Percentiles rank a stretch among this genome's conserved stretches.
These are phyloP conservation scores for Drosophila miranda DNA, from an alignment of 1,140 invertebrate species.

Conservation along the genomic window DNA sequence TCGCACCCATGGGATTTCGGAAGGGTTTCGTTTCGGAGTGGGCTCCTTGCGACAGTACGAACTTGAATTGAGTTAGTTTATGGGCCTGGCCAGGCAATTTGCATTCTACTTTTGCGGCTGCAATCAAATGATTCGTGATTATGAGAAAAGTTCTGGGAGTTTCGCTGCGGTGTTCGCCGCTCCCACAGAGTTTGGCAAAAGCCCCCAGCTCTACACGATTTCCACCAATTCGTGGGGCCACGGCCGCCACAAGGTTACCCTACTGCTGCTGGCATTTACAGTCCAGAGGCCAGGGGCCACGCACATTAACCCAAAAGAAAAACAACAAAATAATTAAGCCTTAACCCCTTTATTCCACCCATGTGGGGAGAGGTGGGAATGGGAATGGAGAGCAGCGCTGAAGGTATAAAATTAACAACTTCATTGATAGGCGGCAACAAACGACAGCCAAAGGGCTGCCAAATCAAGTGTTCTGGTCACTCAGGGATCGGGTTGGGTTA, in stretches of 20 bases:
- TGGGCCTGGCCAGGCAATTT: conserved; percentile 62
- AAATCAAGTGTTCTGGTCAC: conserved; percentile 53
- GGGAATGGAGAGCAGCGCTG: conserved; percentile 11
- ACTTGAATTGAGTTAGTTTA: conserved; percentile 17
- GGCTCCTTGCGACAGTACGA: no score
- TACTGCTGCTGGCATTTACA: neutral
- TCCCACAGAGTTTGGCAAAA: no score
- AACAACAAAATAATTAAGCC: conserved; percentile 57
- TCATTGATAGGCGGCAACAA: conserved; percentile 64
- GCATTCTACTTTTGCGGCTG: conserved; percentile 37
- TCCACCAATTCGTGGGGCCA: no score
- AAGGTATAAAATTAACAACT: conserved; percentile 77
- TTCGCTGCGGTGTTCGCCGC: neutral
- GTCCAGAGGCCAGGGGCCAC: neutral
- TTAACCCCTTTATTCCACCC: conserved; percentile 10
- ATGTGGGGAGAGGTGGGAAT: neutral
- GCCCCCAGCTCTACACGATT: no score
- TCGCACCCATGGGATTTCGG: conserved; percentile 1
- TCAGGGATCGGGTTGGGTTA: neutral
- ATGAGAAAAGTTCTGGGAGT: conserved; percentile 54
- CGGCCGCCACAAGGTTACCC: neutral
- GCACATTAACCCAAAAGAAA: conserved; percentile 49
- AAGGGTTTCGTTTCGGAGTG: neutral
- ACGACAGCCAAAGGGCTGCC: conserved; percentile 51
- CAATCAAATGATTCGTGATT: conserved; percentile 70